Percentiles rank a stretch among this genome's conserved stretches.
These are phyloP conservation scores for Drosophila repletoides DNA, from an alignment of 1,140 invertebrate genomes.

Conservation along the genomic window DNA sequence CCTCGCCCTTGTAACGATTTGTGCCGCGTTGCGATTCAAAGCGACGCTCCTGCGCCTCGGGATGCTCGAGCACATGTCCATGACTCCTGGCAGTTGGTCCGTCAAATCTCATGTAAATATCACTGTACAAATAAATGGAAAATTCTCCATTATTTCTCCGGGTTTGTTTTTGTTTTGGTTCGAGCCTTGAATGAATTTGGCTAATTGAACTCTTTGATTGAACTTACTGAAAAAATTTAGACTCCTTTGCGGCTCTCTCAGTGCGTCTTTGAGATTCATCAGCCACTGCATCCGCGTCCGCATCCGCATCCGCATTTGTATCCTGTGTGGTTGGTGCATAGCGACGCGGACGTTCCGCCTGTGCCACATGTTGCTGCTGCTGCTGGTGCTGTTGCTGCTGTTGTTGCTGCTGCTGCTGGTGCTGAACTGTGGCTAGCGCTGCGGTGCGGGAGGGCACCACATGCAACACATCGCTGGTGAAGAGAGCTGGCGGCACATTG, in stretches of 20 bases:
- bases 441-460: conserved; percentile 52
- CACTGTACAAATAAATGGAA: conserved; percentile 44
- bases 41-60: conserved; percentile 45
- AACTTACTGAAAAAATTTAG: conserved; percentile 69
- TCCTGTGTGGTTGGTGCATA: no score
- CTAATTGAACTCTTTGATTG: neutral
- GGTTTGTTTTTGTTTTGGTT: no score
- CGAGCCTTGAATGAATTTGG: no score
- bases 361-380: conserved; percentile 1
- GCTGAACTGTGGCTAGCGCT: conserved; percentile 40
- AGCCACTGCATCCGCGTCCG: conserved; percentile 16
- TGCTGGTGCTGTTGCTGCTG: conserved; percentile 10
- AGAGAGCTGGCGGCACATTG: conserved; percentile 59
- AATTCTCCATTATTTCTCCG: no score
- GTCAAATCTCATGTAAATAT: conserved; percentile 71
- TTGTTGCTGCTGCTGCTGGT: conserved; percentile 29
- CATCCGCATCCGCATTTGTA: conserved; percentile 6
- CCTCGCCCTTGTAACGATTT: conserved; percentile 77
- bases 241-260: conserved; percentile 32
- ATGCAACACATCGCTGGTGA: conserved; percentile 66
- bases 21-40: conserved; percentile 65
- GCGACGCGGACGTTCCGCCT: conserved; percentile 41
- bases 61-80: conserved; percentile 64
- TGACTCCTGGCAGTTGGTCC: conserved; percentile 44
- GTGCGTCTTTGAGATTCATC: conserved; percentile 27